These are phyloP conservation scores for Hippopotamyrus pictus DNA, from an alignment of 2,797 vertebrate species.

Conservation along the genomic window DNA sequence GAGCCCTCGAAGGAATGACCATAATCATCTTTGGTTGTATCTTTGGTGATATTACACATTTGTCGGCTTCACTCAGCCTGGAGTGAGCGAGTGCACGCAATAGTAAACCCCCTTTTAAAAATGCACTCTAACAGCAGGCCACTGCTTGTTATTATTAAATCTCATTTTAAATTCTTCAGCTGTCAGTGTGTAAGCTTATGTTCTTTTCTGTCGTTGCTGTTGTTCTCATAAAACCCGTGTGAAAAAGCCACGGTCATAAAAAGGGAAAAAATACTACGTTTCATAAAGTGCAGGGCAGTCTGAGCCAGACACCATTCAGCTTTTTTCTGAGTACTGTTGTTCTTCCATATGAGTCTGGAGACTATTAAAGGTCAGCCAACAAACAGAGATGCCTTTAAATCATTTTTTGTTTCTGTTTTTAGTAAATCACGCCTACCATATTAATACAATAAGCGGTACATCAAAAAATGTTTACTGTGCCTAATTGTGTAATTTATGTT, in stretches of 20 bases:
- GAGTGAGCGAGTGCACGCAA: not conserved
- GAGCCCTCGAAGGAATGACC: constrained; percentile 17
- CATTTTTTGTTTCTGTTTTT: not conserved
- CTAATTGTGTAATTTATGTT: not conserved
- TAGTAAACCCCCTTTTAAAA: not conserved
- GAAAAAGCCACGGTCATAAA: not conserved
- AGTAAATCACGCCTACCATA: not conserved
- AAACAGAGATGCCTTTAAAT: not conserved
- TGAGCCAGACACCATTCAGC: not conserved
- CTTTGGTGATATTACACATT: constrained; percentile 22
- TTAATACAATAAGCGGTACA: not conserved
- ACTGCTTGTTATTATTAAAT: not conserved
- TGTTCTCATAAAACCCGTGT: not conserved
- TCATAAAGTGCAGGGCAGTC: not conserved
- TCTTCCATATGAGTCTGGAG: not conserved
- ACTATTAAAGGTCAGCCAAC: not conserved
- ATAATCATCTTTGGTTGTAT: constrained; percentile 25
- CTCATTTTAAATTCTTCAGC: not conserved
- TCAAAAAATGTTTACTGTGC: not conserved
- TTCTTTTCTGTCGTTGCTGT: not conserved
- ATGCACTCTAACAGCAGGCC: not conserved
- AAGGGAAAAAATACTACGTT: constrained; percentile 6
- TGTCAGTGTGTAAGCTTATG: not conserved
- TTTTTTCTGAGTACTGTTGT: not conserved
- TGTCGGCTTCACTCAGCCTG: not conserved